Evolutionary conservation across 37 sponge, comb jelly and placozoan species (phyloP).

Genomic region (Eunapius fragilis): DNA sequence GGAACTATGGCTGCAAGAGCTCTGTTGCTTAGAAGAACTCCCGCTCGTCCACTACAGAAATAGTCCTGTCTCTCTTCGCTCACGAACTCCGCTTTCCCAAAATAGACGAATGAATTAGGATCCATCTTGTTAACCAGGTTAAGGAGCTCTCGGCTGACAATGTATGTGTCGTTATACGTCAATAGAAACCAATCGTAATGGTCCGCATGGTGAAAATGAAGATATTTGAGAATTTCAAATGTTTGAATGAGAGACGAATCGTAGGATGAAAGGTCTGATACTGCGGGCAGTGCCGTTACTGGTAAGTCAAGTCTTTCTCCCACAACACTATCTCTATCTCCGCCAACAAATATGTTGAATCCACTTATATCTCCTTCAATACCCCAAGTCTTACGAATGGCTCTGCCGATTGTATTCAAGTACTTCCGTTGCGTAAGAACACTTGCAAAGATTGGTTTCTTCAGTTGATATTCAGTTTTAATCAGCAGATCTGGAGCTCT

Average conservation of each 20-base stretch:
- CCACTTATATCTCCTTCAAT: neutral
- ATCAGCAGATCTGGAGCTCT: neutral
- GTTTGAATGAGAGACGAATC: neutral
- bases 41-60: conserved; percentile 67
- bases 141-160: conserved; percentile 16
- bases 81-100: conserved; percentile 33
- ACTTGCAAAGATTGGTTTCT: neutral
- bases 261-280: neutral
- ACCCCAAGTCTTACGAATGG: neutral
- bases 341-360: neutral
- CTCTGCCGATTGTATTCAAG: neutral
- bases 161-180: conserved; percentile 41
- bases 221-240: conserved; percentile 53
- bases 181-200: conserved; percentile 75
- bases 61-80: conserved; percentile 18
- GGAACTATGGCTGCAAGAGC: conserved; percentile 35
- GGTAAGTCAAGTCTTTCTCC: neutral
- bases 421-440: neutral
- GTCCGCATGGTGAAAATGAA: conserved; percentile 46
- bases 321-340: neutral
- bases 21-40: conserved; percentile 58
- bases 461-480: neutral
- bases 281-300: neutral
- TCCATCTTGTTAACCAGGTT: conserved; percentile 39
- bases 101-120: conserved; percentile 31